Conservation (phyloP, 2,888 invertebrate species). For the Helobdella robusta region DNA sequence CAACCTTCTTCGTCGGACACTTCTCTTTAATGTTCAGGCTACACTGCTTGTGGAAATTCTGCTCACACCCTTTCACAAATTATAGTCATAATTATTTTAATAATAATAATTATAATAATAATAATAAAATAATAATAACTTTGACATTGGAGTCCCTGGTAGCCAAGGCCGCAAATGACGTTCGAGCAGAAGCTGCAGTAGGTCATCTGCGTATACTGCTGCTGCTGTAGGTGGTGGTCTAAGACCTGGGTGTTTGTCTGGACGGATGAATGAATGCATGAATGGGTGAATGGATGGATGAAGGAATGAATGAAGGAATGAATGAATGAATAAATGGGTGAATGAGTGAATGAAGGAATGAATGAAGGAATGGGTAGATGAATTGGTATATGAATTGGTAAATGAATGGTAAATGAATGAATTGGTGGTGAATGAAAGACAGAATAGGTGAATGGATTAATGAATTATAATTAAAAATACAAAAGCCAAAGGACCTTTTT, state of each 20-base stretch:
- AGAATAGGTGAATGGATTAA: not conserved
- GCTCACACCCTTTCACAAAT: constrained; percentile 63
- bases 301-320: not conserved
- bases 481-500: constrained; percentile 22
- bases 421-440: not conserved
- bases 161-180: constrained; percentile 86
- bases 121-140: constrained; percentile 55
- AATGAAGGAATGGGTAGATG: not conserved
- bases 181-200: constrained; percentile 86
- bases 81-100: not conserved
- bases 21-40: constrained; percentile 68
- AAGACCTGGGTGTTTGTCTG: not conserved
- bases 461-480: not conserved
- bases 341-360: not conserved
- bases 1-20: constrained; percentile 57
- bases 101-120: not conserved
- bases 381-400: not conserved
- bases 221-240: constrained; percentile 79
- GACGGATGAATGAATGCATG: not conserved
- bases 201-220: constrained; percentile 78
- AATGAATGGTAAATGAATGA: not conserved
- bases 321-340: not conserved
- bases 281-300: not conserved
- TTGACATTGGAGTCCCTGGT: constrained; percentile 89
- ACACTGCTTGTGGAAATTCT: constrained; percentile 75